Percentiles rank a stretch among this genome's conserved stretches.
Evolutionary conservation across 2,113 vertebrate species (phyloP).

Genomic region (Apaloderma vittatum): DNA sequence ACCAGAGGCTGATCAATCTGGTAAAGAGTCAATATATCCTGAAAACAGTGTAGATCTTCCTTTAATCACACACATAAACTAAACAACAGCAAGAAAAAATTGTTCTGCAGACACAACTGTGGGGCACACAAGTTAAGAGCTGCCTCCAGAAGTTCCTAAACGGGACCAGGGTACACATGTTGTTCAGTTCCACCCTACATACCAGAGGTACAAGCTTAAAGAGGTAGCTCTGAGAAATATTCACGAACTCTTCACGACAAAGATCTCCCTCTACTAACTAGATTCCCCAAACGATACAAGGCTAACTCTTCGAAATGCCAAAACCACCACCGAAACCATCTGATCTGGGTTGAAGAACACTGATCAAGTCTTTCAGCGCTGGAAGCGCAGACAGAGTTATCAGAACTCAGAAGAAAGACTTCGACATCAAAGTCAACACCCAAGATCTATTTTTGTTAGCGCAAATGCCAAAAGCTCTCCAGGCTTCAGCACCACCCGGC

Average conservation of each 20-base stretch:
- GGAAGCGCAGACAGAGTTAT: neutral
- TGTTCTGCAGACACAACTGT: neutral
- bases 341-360: neutral
- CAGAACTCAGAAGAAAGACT: neutral
- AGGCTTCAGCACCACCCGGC: neutral
- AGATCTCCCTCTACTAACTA: neutral
- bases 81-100: neutral
- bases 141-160: neutral
- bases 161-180: neutral
- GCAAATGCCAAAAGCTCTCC: neutral
- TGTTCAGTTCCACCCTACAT: neutral
- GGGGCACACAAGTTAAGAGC: neutral
- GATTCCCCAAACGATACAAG: neutral
- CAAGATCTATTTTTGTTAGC: neutral
- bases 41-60: neutral
- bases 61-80: neutral
- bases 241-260: neutral
- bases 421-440: neutral
- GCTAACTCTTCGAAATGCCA: neutral
- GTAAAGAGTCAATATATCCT: neutral
- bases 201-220: neutral
- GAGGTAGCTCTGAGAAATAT: neutral
- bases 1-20: fast-evolving
- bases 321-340: neutral
- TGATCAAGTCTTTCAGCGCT: neutral